phyloP scores from a whole-genome alignment of 2,113 vertebrate species.

The Elaphurus davidianus region DNA sequence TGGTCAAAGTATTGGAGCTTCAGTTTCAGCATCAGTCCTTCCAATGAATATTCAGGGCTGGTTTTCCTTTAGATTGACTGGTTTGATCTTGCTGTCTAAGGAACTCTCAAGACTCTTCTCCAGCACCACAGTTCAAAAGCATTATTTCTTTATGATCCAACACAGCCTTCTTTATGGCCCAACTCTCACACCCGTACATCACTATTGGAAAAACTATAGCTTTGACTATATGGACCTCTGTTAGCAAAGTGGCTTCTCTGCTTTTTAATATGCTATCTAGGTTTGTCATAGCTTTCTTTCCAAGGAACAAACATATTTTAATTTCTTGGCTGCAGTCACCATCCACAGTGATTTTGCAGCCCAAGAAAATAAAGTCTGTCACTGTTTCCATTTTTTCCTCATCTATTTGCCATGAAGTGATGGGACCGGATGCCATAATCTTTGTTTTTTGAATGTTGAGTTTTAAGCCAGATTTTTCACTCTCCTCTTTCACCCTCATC shows the following conservation, averaged over 20 bases:
- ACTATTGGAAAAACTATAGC: no score
- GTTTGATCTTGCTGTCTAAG: not conserved
- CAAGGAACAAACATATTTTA: not conserved
- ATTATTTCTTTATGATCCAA: no score
- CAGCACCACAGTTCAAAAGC: no score
- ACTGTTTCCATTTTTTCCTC: not conserved
- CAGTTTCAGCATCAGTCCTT: not conserved
- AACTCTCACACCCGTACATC: no score
- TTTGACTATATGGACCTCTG: no score
- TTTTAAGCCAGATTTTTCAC: not conserved
- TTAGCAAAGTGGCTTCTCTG: no score
- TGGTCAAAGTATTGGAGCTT: not conserved
- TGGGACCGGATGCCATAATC: not conserved
- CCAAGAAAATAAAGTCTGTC: not conserved
- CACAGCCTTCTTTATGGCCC: no score
- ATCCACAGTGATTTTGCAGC: not conserved
- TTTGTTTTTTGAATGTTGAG: not conserved
- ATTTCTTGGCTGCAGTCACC: not conserved
- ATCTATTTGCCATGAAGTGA: not conserved
- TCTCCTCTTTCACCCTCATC: not conserved
- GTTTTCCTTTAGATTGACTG: not conserved
- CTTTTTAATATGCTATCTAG: not conserved
- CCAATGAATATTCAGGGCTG: not conserved
- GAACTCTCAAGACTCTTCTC: no score
- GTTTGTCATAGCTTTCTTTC: not conserved